These are phyloP conservation scores for Enteromius radiatus DNA, from an alignment of 2,797 vertebrate genomes.

Conservation along the genomic window DNA sequence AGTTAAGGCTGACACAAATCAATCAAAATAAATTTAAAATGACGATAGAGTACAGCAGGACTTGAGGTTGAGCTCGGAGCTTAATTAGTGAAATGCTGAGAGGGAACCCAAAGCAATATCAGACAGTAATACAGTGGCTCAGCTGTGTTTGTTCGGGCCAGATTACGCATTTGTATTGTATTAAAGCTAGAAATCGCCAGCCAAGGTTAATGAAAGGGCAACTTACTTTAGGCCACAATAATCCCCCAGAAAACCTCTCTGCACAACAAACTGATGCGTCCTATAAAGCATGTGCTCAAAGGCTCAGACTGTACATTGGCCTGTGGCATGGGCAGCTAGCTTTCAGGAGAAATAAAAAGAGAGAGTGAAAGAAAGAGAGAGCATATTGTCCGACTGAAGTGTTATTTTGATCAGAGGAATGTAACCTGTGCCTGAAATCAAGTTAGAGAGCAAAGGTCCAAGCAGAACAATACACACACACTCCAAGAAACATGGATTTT, in stretches of 20 bases:
- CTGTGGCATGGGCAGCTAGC: constrained; percentile 7
- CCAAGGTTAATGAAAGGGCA: constrained; percentile 84
- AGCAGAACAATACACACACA: neutral
- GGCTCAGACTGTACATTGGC: constrained; percentile 33
- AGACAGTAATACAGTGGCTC: constrained; percentile 68
- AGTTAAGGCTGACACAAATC: constrained; percentile 95
- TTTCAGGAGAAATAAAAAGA: neutral
- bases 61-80: constrained; percentile 72
- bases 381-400: neutral
- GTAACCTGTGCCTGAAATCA: constrained; percentile 37
- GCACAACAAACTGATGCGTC: constrained; percentile 60
- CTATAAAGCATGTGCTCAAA: constrained; percentile 40
- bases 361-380: constrained; percentile 8
- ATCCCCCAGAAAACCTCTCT: constrained; percentile 75
- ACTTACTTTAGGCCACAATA: constrained; percentile 74
- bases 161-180: constrained; percentile 81
- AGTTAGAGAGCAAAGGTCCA: constrained; percentile 52
- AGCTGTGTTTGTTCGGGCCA: constrained; percentile 67
- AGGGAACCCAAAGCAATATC: constrained; percentile 80
- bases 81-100: constrained; percentile 82
- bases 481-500: constrained; percentile 26
- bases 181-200: constrained; percentile 78
- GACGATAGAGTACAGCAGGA: constrained; percentile 84
- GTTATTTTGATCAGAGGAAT: constrained; percentile 38
- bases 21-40: constrained; percentile 95